Conservation (phyloP, 2,888 invertebrate species). For the Torymus aiolomorphi region DNA sequence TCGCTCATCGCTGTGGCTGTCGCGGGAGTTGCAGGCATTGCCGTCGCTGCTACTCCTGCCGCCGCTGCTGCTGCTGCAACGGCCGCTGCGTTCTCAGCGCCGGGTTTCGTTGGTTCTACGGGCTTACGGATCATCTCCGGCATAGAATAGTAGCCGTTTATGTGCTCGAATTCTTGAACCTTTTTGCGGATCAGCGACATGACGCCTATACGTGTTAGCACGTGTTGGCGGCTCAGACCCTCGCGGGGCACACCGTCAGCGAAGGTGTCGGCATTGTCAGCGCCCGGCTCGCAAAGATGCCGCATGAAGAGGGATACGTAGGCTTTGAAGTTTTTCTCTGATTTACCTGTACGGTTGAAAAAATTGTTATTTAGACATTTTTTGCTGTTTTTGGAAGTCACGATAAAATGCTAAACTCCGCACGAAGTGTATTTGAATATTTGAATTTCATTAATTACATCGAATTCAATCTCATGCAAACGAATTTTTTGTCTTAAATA, state of each 20-base stretch:
- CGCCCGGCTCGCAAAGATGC: slow-evolving; percentile 99
- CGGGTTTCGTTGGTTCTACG: slow-evolving; percentile 80
- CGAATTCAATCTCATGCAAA: no score
- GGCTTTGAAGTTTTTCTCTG: slow-evolving; percentile 98
- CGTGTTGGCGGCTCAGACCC: slow-evolving; percentile 97
- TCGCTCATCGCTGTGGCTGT: slow-evolving; percentile 63
- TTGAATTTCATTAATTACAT: no score
- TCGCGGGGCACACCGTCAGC: slow-evolving; percentile 99
- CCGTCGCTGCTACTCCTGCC: slow-evolving; percentile 62
- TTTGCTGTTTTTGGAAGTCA: no score
- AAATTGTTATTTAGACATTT: no score
- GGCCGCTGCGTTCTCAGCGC: slow-evolving; percentile 66
- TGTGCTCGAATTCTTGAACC: slow-evolving; percentile 98
- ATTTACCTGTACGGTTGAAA: slow-evolving; percentile 81
- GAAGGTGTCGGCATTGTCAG: slow-evolving; percentile 97
- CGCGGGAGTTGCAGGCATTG: slow-evolving; percentile 63
- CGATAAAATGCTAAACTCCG: no score
- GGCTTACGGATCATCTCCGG: slow-evolving; percentile 91
- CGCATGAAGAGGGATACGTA: slow-evolving; percentile 99
- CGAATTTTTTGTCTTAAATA: no score
- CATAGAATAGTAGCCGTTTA: slow-evolving; percentile 98
- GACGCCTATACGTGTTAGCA: slow-evolving; percentile 97
- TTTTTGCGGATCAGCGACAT: slow-evolving; percentile 99
- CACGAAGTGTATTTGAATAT: no score
- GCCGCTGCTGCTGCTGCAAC: slow-evolving; percentile 63